Conservation (phyloP, 2,797 vertebrate genomes). For the Anabacerthia variegaticeps region DNA sequence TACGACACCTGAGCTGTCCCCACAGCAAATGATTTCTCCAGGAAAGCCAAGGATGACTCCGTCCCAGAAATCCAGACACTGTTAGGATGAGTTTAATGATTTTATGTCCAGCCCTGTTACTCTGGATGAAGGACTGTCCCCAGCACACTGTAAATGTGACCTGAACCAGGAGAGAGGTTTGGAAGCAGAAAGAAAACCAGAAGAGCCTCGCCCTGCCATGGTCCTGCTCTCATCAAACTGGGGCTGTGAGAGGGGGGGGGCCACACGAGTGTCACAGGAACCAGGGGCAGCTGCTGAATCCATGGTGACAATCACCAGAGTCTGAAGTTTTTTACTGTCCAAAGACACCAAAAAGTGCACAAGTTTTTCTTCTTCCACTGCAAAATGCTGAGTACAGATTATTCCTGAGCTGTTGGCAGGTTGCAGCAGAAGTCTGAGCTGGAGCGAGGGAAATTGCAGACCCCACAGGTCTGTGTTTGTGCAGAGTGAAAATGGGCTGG, state of each 20-base stretch:
- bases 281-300: neutral
- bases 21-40: neutral
- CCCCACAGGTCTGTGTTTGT: fast-evolving
- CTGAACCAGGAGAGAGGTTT: neutral
- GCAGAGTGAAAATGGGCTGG: neutral
- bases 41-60: neutral
- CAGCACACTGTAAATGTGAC: neutral
- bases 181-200: neutral
- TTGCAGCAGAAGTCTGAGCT: neutral
- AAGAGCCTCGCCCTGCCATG: neutral
- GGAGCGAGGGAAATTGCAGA: neutral
- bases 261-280: fast-evolving
- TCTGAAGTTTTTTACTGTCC: neutral
- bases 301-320: neutral
- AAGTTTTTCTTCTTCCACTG: neutral
- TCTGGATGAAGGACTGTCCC: neutral
- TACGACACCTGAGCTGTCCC: neutral
- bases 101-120: neutral
- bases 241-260: neutral
- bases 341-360: neutral
- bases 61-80: neutral
- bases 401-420: neutral
- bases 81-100: neutral
- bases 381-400: too few species aligned
- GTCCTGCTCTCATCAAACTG: too few species aligned